Percentiles rank a stretch among this genome's conserved stretches.
Evolutionary conservation across 2,888 invertebrate genomes (phyloP).

Genomic region (Ichneumon xanthorius): DNA sequence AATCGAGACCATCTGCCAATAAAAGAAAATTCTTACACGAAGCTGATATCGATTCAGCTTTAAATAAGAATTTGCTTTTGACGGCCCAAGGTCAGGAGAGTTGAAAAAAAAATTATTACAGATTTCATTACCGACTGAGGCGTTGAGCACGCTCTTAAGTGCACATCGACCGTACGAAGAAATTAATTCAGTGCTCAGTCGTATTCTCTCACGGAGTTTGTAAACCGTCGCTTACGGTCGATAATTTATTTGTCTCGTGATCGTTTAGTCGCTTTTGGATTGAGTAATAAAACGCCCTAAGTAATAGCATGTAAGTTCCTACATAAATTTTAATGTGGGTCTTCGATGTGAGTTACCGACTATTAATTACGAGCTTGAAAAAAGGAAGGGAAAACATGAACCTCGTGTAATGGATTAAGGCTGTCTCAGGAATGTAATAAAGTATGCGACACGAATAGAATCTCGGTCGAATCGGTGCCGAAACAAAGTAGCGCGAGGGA

Average conservation of each 20-base stretch:
- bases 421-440: slow-evolving; percentile 32
- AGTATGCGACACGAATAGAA: slow-evolving; percentile 45
- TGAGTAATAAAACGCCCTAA: neutral
- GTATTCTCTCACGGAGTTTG: neutral
- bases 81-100: too few species aligned
- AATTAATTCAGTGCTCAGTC: neutral
- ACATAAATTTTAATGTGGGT: slow-evolving; percentile 7
- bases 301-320: neutral
- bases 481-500: slow-evolving; percentile 38
- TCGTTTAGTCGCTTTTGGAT: neutral
- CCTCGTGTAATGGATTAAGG: slow-evolving; percentile 38
- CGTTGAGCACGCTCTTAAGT: neutral
- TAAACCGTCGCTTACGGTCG: neutral
- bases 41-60: too few species aligned
- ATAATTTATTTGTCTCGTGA: neutral
- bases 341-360: neutral
- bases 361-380: slow-evolving; percentile 5
- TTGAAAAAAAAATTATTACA: neutral
- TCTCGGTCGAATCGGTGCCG: slow-evolving; percentile 14
- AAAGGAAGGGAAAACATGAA: slow-evolving; percentile 8
- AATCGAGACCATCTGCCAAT: too few species aligned
- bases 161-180: neutral
- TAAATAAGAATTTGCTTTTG: too few species aligned
- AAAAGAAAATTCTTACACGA: too few species aligned
- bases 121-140: neutral